Base-by-base conservation (phyloP, 2,113 vertebrate genomes). In the Cyanoramphus novaezelandiae region DNA sequence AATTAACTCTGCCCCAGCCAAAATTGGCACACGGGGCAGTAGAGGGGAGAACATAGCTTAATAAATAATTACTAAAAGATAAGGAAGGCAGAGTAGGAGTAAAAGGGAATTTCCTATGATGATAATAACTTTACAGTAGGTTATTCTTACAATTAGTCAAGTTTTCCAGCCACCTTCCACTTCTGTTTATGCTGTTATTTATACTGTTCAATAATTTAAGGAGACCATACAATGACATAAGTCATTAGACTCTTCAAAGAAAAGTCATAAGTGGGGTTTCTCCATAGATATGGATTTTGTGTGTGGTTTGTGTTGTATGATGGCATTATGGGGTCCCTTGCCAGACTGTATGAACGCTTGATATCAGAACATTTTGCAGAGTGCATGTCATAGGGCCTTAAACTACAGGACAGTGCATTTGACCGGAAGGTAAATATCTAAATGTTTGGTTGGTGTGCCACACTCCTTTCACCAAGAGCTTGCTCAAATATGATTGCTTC, bases 351-450 rank as follows among this genome's bases (percentile, higher is more conserved):
- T 6, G 16, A 57, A 19, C 13, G 17, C 17, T 71, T 49, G 29
- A 7, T n/a, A 8, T 10, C 19, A 23, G 53, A 37, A 20, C 4
- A 1, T 37, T 9, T 18, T 19, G 16, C 24, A 37, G 29, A 84
- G 23, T 12, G 35, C 8, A 9, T 33, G 11, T 5, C 19, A 9
- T 12, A 39, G 10, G 12, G 10, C 33, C 17, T 59, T 35, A 33
- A 59, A 8, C 3, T 13, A 7, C 18, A 21, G 28, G 57, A 6
- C 1, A 3, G 9, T 10, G 19, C 2, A 0, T 31, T 70, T 1
- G 0, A 5, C 10, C 1, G 0, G 52, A 23, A 72, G 57, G 28
- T 31, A 50, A 35, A 27, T 5, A 44, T 11, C 14, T 52, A 9
- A 23, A 59, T 13, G 6, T 4, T 15, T 8, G 7, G 9, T 12